Evolutionary conservation across 2,888 invertebrate genomes (phyloP), one percentile per base, ranked within the genome.

Genomic region (Drosophila flavopinicola): DNA sequence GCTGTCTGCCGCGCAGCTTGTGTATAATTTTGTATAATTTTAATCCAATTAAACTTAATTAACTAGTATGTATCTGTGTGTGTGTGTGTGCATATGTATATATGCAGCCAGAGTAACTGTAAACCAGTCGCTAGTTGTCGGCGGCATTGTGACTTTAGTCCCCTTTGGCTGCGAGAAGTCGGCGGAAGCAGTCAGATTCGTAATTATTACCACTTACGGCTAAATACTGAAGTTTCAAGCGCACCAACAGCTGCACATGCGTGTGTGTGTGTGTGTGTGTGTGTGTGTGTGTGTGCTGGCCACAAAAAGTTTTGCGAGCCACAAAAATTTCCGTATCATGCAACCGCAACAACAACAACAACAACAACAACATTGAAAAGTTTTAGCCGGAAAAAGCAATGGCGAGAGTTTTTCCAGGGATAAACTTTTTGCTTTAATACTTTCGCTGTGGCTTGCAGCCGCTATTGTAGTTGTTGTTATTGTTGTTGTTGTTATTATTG

Each of bases 31-130:
- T 69, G 57, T 83, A 66, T 85, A 77, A 85, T 86, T 75, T 78
- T 76, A 78, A 87, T 80, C 78, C 83, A 88, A 86, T 86, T 88
- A 78, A 88, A 79, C 75, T 76, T 87, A 87, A 86, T 87, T 87
- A 84, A 79, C 78, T 82, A 78, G 64, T 53, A 57, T 33, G 29
- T 11, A 6, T 33, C n/a, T 49, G 6, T 15, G 15, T 42, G 29
- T 44, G 29, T 23, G 23, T 27, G 3, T 5, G 0, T 25, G 7
- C 15, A 15, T n/a, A 20, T n/a, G 7, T 48, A 23, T 32, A 39
- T 25, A 39, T 57, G 65, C 70, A n/a, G 71, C 53, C 42, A 41
- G 49, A 33, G 53, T 57, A 57, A 66, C 65, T 79, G 77, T 63
- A 63, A 77, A 59, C 59, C 66, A 71, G 63, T 53, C 33, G 48